Evolutionary conservation across 2,113 vertebrate genomes (phyloP).

Genomic region (Pachyramphus minor): DNA sequence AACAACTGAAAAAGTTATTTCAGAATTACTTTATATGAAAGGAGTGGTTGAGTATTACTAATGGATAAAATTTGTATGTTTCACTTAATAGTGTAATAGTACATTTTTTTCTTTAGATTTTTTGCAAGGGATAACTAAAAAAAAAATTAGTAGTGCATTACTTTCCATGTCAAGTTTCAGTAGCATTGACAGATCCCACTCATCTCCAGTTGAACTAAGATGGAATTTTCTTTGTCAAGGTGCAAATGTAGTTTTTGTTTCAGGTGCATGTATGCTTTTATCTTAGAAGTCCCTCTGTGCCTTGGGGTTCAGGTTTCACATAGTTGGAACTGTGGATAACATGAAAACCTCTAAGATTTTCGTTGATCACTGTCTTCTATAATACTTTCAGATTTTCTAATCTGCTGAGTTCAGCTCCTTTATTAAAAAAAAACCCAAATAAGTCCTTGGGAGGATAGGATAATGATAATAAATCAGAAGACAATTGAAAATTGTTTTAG

Average conservation of each 20-base stretch:
- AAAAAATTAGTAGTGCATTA: background rate
- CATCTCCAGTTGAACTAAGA: background rate
- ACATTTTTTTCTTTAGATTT: background rate
- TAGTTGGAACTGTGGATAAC: background rate
- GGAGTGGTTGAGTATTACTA: background rate
- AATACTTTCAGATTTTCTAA: background rate
- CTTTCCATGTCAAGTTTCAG: background rate
- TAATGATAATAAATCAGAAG: background rate
- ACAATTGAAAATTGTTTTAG: background rate
- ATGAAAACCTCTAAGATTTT: background rate
- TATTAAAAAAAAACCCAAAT: accelerated
- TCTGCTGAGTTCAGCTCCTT: background rate
- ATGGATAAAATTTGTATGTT: background rate
- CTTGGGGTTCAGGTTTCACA: background rate
- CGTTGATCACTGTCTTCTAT: background rate
- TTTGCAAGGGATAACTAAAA: background rate
- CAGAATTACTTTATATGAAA: background rate
- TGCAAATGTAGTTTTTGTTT: background rate
- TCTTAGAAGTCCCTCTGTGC: background rate
- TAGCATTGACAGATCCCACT: background rate
- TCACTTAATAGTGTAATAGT: background rate
- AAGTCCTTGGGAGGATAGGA: background rate
- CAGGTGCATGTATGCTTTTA: background rate
- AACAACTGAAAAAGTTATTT: background rate
- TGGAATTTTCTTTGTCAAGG: background rate